A percentile compares a stretch with the other conserved stretches of the same genome.
Conservation (phyloP, 2,797 vertebrate genomes). For the Arctocebus calabarensis region DNA sequence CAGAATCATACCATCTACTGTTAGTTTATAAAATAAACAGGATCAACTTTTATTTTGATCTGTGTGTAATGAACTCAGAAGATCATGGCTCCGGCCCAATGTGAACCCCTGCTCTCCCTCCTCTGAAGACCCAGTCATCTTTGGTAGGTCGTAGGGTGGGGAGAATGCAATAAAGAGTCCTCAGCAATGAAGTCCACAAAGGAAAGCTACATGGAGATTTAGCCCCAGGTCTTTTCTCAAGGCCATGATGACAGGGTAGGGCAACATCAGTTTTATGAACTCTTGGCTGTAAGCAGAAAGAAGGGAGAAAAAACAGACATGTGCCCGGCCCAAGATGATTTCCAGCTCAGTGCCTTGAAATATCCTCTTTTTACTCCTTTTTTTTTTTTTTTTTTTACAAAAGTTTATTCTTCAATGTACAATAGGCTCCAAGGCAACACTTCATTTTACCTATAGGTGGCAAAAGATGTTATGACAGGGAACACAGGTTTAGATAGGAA, state of each 20-base stretch:
- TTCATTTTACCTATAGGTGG: too few species aligned
- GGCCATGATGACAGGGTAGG: background rate
- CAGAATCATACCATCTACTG: background rate
- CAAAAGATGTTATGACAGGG: too few species aligned
- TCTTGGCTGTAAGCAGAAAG: background rate
- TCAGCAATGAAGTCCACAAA: background rate
- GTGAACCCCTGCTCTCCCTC: background rate
- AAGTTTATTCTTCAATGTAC: too few species aligned
- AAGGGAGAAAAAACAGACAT: background rate
- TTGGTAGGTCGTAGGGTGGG: too few species aligned
- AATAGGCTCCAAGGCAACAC: too few species aligned
- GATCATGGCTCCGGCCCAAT: background rate
- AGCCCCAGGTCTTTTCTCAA: background rate
- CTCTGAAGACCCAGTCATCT: background rate
- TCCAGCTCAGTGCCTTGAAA: background rate
- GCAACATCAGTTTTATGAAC: background rate
- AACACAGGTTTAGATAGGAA: too few species aligned
- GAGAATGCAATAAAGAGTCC: background rate
- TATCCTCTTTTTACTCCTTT: background rate
- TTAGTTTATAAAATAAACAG: conserved; percentile 2
- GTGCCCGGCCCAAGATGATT: background rate
- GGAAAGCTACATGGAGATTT: background rate
- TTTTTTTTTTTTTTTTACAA: too few species aligned
- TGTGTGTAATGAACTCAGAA: background rate
- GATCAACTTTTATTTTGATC: background rate